A percentile compares a stretch with the other conserved stretches of the same genome.
Conservation (phyloP, 1,140 invertebrate species). For the Battus philenor region DNA sequence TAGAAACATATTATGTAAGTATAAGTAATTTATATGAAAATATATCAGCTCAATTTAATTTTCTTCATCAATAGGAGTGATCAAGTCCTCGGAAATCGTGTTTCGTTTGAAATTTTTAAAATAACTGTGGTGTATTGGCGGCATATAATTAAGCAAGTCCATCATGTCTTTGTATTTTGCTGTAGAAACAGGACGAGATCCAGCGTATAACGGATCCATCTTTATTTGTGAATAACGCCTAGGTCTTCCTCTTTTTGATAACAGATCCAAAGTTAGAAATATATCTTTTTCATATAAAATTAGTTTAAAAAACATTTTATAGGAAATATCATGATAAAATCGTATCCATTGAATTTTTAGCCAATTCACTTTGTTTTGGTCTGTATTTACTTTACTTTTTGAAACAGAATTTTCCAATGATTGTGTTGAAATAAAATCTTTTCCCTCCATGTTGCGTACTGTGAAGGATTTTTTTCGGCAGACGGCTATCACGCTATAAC, state of each 20-base stretch:
- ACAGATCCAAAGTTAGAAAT: slow-evolving; percentile 4
- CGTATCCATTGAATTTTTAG: slow-evolving; percentile 2
- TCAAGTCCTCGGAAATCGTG: no score
- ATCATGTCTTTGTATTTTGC: no score
- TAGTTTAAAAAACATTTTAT: slow-evolving; percentile 6
- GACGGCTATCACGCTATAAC: neutral
- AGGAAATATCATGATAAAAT: neutral
- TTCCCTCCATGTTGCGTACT: neutral
- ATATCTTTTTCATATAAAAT: slow-evolving; percentile 9
- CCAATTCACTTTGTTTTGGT: neutral
- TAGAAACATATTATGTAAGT: neutral
- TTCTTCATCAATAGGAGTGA: neutral
- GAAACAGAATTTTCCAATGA: neutral
- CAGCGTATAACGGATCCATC: neutral
- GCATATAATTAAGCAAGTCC: no score
- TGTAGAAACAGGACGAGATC: slow-evolving; percentile 2
- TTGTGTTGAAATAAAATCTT: neutral
- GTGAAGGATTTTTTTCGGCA: neutral
- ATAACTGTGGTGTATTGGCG: neutral
- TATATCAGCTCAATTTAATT: neutral
- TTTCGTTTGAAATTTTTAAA: neutral
- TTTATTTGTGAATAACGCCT: neutral
- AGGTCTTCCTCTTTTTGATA: neutral
- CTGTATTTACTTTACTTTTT: neutral
- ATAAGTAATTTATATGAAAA: neutral